A percentile compares a stretch with the other conserved stretches of the same genome.
Evolutionary conservation across 2,113 vertebrate genomes (phyloP).

Genomic region (Synchiropus splendidus): DNA sequence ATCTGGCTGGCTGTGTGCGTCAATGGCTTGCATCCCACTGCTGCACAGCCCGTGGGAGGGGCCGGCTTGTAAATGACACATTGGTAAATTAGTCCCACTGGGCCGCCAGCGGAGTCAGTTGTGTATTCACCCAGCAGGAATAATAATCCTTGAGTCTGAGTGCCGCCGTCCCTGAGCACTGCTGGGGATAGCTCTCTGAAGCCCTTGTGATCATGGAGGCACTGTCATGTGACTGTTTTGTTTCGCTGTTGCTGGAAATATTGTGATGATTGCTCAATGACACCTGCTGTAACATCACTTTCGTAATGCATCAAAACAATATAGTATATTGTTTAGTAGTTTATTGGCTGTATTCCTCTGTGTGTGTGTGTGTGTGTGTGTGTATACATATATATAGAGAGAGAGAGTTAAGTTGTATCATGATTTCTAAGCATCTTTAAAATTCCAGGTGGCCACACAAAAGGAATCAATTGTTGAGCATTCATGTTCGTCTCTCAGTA

Average conservation of each 20-base stretch:
- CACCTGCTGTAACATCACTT: too few species aligned
- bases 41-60: neutral
- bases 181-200: slow-evolving; percentile 8
- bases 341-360: too few species aligned
- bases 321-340: too few species aligned
- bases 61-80: slow-evolving; percentile 29
- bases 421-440: too few species aligned
- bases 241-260: neutral
- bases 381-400: too few species aligned
- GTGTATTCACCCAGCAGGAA: slow-evolving; percentile 25
- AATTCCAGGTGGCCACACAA: too few species aligned
- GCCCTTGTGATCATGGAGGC: neutral
- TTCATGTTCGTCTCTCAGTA: too few species aligned
- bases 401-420: too few species aligned
- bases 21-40: slow-evolving; percentile 7
- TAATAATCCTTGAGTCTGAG: slow-evolving; percentile 30
- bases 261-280: slow-evolving; percentile 2
- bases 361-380: too few species aligned
- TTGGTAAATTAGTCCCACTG: slow-evolving; percentile 43
- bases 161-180: slow-evolving; percentile 6
- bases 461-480: too few species aligned
- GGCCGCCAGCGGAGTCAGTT: slow-evolving; percentile 19
- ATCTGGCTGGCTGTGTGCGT: slow-evolving; percentile 3
- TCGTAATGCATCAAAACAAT: too few species aligned
- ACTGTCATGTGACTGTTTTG: neutral